phyloP scores from a whole-genome alignment of 53 echinoderm and acorn worm genomes.

The Mesocentrotus franciscanus region DNA sequence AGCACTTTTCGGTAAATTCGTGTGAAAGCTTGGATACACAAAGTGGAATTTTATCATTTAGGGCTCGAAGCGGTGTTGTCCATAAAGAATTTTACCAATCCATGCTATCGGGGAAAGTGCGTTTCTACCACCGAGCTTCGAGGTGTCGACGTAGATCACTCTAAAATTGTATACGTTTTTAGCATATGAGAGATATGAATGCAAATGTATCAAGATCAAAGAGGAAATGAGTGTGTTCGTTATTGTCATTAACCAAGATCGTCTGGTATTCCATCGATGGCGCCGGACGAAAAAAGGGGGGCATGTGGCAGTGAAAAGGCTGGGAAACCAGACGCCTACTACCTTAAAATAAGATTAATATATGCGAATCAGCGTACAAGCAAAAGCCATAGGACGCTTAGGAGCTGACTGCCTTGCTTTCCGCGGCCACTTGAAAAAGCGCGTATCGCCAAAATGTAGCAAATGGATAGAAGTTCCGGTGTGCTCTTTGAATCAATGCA shows the following conservation, averaged over 20 bases:
- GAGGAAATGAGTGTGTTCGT: background rate
- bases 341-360: constrained; percentile 56
- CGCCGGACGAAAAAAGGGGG: constrained; percentile 11
- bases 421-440: constrained; percentile 59
- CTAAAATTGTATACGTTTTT: background rate
- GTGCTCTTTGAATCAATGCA: constrained; percentile 55
- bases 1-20: background rate
- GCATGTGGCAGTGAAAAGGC: background rate
- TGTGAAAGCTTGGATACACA: background rate
- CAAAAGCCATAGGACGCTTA: constrained; percentile 3
- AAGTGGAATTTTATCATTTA: background rate
- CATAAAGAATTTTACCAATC: background rate
- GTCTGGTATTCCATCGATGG: background rate
- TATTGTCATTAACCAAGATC: constrained; percentile 15
- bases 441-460: constrained; percentile 52
- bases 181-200: constrained; percentile 7
- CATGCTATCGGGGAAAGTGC: background rate
- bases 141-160: background rate
- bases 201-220: constrained; percentile 17
- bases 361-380: constrained; percentile 38
- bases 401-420: background rate
- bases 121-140: background rate
- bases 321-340: background rate
- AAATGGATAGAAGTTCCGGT: constrained; percentile 67
- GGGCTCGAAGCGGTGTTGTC: background rate